A percentile compares a stretch with the other conserved stretches of the same genome.
phyloP scores from a whole-genome alignment of 1,140 invertebrate genomes.

The Magallana ariakensis region DNA sequence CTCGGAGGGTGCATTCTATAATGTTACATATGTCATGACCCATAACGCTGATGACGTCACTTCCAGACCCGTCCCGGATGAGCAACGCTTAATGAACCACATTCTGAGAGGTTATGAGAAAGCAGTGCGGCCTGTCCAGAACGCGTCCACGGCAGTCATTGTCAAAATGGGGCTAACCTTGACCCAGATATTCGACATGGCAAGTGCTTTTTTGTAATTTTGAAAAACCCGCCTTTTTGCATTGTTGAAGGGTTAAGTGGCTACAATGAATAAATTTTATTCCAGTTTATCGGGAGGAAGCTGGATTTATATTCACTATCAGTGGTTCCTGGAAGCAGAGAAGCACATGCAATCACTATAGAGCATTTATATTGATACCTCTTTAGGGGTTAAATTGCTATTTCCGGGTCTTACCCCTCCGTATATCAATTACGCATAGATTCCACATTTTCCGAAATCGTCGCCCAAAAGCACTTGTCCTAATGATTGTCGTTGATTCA shows the following conservation, averaged over 20 bases:
- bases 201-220: conserved; percentile 55
- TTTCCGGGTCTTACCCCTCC: no score
- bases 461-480: neutral
- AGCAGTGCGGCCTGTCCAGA: conserved; percentile 82
- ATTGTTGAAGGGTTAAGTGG: no score
- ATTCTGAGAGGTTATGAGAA: conserved; percentile 83
- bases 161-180: conserved; percentile 84
- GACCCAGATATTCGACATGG: conserved; percentile 82
- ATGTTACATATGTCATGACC: conserved; percentile 50
- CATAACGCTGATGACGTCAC: neutral
- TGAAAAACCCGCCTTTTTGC: no score
- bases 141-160: conserved; percentile 81
- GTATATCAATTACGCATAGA: no score
- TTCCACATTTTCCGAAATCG: no score
- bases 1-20: conserved; percentile 42
- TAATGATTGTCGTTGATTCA: neutral
- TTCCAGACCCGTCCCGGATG: conserved; percentile 75
- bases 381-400: no score
- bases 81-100: conserved; percentile 82
- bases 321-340: no score
- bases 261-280: no score
- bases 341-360: no score
- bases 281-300: no score
- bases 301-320: no score
- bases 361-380: no score